Evolutionary conservation across 2,797 vertebrate species (phyloP).

Genomic region (Jordanella pulchra): DNA sequence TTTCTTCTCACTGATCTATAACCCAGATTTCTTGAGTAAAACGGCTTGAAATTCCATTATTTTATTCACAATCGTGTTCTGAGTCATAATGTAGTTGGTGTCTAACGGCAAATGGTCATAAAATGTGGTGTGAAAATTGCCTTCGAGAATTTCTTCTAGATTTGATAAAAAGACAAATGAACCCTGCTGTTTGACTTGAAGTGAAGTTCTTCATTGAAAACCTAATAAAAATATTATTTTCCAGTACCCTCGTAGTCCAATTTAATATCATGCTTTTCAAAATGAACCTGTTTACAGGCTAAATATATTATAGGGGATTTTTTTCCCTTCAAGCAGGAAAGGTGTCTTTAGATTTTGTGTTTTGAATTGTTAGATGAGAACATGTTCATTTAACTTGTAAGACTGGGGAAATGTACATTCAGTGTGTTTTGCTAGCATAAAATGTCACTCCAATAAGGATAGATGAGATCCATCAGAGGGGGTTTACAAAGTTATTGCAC

Average conservation of each 20-base stretch:
- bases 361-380: not conserved
- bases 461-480: not conserved
- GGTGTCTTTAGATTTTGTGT: not conserved
- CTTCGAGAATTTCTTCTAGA: not conserved
- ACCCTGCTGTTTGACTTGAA: not conserved
- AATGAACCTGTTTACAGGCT: not conserved
- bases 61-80: not conserved
- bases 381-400: not conserved
- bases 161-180: slow-evolving; percentile 6
- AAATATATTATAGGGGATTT: not conserved
- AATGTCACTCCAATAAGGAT: not conserved
- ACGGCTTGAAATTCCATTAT: not conserved
- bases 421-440: not conserved
- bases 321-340: not conserved
- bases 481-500: not conserved
- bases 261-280: not conserved
- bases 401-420: not conserved
- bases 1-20: not conserved
- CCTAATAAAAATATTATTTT: not conserved
- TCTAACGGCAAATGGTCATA: not conserved
- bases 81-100: too few species aligned
- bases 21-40: not conserved
- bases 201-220: not conserved
- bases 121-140: slow-evolving; percentile 6
- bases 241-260: not conserved